Base-by-base conservation (phyloP, 2,888 invertebrate genomes). In the Polydrusus pterygomalis region DNA sequence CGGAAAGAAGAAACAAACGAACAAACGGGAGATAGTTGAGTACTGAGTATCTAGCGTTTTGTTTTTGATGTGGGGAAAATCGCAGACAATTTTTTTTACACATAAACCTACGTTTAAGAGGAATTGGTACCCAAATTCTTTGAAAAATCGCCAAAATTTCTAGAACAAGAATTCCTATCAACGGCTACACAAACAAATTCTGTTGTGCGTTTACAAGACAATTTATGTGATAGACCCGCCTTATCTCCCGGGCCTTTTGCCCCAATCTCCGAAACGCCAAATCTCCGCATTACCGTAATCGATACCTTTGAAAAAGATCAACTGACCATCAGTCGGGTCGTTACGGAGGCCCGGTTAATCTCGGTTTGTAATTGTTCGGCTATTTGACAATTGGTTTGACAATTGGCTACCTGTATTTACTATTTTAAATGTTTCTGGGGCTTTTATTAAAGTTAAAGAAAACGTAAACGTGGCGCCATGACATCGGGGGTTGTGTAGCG, bases 251-350 rank as follows among this genome's bases (percentile, higher is more conserved):
- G 18, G 38, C 34, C 17, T 49, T 62, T 72, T 68, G 10, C 38
- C 34, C 49, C 17, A 45, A 73, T 73, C 73, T 67, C 73, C 73
- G 73, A 62, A 70, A 62, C 17, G 70, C 34, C 43, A 70, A 40
- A 47, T 62, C 70, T 25, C 49, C 34, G 62, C 20, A 49, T 49
- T 62, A 20, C 18, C 3, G 71, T 71, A 71, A 73, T 73, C 73
- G 73, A 73, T 73, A 73, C 73, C 56, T 73, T 73, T 73, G 73
- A 73, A 73, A 73, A 68, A 73, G 68, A 73, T 73, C 73, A 68
- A 73, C 73, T 73, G 73, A 73, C 73, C 73, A 60, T 43, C 13
- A 10, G n/a, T 47, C 38, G 49, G 70, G 49, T 45, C 43, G 2
- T 43, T 18, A 38, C 17, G 49, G 34, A 18, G 34, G 60, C 34